Evolutionary conservation across 2,888 invertebrate species (phyloP).

Genomic region (Drosophila infuscata): DNA sequence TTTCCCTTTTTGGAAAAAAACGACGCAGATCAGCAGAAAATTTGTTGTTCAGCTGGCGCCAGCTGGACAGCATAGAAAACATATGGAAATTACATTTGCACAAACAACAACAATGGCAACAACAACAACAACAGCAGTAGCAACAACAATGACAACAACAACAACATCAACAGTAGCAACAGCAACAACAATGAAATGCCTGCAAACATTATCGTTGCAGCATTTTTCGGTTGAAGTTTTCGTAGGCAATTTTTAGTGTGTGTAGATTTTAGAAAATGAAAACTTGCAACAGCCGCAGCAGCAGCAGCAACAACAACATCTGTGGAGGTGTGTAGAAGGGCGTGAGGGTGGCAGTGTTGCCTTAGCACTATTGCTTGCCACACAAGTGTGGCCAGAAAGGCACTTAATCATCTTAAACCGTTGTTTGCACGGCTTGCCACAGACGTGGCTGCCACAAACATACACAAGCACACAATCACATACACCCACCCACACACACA

Average conservation of each 20-base stretch:
- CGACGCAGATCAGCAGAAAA: constrained; percentile 70
- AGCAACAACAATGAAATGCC: constrained; percentile 24
- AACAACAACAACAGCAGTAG: not conserved
- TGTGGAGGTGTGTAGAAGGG: not conserved
- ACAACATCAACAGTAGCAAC: constrained; percentile 5
- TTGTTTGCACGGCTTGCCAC: constrained; percentile 77
- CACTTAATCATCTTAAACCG: constrained; percentile 81
- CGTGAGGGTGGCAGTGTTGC: constrained; percentile 7
- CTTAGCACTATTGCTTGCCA: constrained; percentile 58
- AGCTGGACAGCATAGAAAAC: constrained; percentile 57
- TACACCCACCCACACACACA: constrained; percentile 28
- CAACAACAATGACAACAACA: constrained; percentile 7
- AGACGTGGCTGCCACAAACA: constrained; percentile 61
- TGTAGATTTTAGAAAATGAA: constrained; percentile 73
- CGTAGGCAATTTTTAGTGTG: constrained; percentile 49
- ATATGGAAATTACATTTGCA: constrained; percentile 75
- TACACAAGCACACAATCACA: constrained; percentile 20
- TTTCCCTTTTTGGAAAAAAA: constrained; percentile 37
- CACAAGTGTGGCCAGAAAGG: constrained; percentile 76
- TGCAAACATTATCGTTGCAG: constrained; percentile 58
- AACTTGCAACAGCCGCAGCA: constrained; percentile 59
- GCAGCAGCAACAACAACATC: constrained; percentile 21
- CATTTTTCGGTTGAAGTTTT: constrained; percentile 49
- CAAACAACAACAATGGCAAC: constrained; percentile 22
- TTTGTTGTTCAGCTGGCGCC: constrained; percentile 47